phyloP scores from a whole-genome alignment of 1,140 invertebrate species.

The Orussus abietinus region DNA sequence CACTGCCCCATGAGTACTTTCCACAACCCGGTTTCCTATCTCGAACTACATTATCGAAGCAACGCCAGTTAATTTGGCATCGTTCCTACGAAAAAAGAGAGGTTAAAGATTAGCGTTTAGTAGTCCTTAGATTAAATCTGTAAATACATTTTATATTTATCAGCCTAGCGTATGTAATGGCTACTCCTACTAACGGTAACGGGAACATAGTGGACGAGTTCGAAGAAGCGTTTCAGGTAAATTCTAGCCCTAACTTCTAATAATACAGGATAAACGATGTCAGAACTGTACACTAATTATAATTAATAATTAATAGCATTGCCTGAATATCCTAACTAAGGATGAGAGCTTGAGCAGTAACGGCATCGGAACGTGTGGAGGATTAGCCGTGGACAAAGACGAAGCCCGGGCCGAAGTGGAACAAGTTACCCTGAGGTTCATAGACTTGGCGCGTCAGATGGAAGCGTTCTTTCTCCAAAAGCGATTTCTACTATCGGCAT shows the following conservation, averaged over 20 bases:
- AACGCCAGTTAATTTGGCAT: too few relatives aligned
- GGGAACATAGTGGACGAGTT: slow-evolving; percentile 81
- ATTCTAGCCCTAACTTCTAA: too few relatives aligned
- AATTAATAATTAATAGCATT: slow-evolving; percentile 59
- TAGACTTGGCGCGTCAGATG: slow-evolving; percentile 87
- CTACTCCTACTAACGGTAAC: slow-evolving; percentile 72
- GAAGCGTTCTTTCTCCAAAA: slow-evolving; percentile 94
- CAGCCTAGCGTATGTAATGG: too few relatives aligned
- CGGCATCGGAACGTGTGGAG: slow-evolving; percentile 34
- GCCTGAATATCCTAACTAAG: slow-evolving; percentile 79
- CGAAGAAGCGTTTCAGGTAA: slow-evolving; percentile 78
- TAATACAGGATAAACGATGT: too few relatives aligned
- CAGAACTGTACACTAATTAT: slow-evolving; percentile 2
- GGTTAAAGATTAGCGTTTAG: too few relatives aligned
- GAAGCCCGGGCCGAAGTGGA: slow-evolving; percentile 83
- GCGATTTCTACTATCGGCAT: slow-evolving; percentile 79
- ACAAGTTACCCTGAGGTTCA: slow-evolving; percentile 75
- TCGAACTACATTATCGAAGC: too few relatives aligned
- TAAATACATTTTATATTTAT: too few relatives aligned
- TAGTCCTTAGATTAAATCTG: too few relatives aligned
- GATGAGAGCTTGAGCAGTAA: slow-evolving; percentile 69
- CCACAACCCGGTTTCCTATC: too few relatives aligned
- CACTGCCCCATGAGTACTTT: too few relatives aligned
- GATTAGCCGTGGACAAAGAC: slow-evolving; percentile 70
- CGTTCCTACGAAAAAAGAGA: too few relatives aligned